These are phyloP conservation scores for Hydrophis major DNA, from an alignment of 2,797 vertebrate species.

Conservation along the genomic window DNA sequence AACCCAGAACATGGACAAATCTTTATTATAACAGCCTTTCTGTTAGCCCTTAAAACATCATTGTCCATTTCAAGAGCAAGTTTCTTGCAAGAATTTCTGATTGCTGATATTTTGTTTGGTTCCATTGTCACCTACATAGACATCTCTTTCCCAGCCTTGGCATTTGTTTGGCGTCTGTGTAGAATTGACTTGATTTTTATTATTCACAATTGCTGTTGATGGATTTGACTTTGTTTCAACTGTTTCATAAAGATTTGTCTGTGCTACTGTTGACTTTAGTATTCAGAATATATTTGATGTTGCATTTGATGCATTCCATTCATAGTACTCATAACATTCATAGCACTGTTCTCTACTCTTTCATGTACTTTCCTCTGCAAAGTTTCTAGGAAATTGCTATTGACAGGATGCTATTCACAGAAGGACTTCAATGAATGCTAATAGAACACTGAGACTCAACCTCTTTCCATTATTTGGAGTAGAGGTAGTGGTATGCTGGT, in stretches of 20 bases:
- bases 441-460: background rate
- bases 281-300: background rate
- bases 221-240: background rate
- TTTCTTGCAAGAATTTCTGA: background rate
- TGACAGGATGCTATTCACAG: background rate
- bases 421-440: background rate
- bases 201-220: background rate
- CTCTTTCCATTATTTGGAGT: background rate
- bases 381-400: background rate
- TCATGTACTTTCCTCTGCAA: background rate
- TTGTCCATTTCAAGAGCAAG: background rate
- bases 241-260: background rate
- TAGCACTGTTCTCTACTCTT: background rate
- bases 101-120: background rate
- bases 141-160: background rate
- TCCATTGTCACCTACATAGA: background rate
- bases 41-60: background rate
- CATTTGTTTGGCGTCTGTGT: background rate
- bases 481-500: background rate
- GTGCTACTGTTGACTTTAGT: background rate
- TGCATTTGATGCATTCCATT: background rate
- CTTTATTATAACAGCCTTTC: background rate
- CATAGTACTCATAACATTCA: background rate
- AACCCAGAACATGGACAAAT: background rate
- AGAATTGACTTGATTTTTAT: background rate